These are phyloP conservation scores for Caenorhabditis panamensis DNA, from an alignment of 2,888 invertebrate genomes.

Conservation along the genomic window DNA sequence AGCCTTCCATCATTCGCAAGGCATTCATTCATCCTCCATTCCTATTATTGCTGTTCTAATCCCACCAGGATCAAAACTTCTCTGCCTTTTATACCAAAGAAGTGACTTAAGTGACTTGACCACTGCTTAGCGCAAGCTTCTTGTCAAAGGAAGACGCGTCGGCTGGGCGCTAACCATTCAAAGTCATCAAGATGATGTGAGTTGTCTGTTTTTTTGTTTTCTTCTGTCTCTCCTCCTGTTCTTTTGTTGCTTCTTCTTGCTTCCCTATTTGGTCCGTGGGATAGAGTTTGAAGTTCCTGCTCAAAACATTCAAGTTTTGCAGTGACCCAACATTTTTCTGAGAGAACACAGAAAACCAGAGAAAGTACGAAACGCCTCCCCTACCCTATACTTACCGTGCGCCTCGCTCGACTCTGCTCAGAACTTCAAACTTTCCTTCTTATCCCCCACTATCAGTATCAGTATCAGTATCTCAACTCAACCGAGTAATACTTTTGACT, in stretches of 20 bases:
- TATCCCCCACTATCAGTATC: too few species aligned
- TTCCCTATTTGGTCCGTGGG: conserved; percentile 38
- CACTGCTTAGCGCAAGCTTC: conserved; percentile 1
- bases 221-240: too few species aligned
- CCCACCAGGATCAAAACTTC: conserved; percentile 16
- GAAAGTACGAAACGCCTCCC: not conserved
- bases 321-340: too few species aligned
- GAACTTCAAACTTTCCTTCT: conserved; percentile 14
- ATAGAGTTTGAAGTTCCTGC: conserved; percentile 9
- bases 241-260: too few species aligned
- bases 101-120: not conserved
- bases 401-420: not conserved
- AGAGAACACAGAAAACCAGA: not conserved
- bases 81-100: not conserved
- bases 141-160: conserved; percentile 4
- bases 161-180: conserved; percentile 40
- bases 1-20: not conserved
- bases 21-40: not conserved
- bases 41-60: conserved; percentile 9
- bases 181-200: conserved; percentile 59
- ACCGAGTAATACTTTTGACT: conserved; percentile 9
- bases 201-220: conserved; percentile 29
- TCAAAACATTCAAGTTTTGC: conserved; percentile 24
- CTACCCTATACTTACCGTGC: conserved; percentile 27
- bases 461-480: conserved; percentile 12